A percentile compares a stretch with the other conserved stretches of the same genome.
phyloP scores from a whole-genome alignment of 2,888 invertebrate species.

The Incurvaria masculella region DNA sequence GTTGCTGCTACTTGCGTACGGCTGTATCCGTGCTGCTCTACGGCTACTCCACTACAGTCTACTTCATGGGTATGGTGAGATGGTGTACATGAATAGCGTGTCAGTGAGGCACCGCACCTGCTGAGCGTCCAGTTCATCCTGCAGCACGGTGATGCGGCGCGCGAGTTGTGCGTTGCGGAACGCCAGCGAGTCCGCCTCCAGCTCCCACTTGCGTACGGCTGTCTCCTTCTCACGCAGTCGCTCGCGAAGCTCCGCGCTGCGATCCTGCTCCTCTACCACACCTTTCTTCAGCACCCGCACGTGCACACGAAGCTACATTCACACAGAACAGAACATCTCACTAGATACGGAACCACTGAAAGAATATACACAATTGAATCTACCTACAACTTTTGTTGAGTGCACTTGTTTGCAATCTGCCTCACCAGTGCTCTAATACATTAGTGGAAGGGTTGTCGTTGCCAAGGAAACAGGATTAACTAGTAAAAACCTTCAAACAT shows the following conservation, averaged over 20 bases:
- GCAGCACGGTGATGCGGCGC: constrained; percentile 85
- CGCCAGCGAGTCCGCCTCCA: constrained; percentile 90
- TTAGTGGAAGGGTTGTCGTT: no score
- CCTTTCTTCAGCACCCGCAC: constrained; percentile 91
- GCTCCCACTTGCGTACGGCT: constrained; percentile 75
- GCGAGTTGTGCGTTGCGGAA: constrained; percentile 93
- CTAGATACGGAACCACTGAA: constrained; percentile 27
- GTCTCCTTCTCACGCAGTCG: constrained; percentile 82
- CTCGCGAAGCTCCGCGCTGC: constrained; percentile 72
- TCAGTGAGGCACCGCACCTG: constrained; percentile 58
- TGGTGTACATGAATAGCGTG: no score
- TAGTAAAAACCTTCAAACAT: no score
- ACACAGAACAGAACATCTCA: constrained; percentile 28
- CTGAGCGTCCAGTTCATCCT: constrained; percentile 76
- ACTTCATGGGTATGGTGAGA: no score
- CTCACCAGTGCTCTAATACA: no score
- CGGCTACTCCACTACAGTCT: no score
- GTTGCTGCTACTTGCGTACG: no score
- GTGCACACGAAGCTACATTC: constrained; percentile 78
- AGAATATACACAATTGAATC: constrained; percentile 30
- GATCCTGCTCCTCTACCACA: constrained; percentile 86
- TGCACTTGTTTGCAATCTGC: no score
- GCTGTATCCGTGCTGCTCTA: no score
- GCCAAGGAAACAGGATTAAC: no score
- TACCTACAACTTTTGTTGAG: no score